Base-by-base conservation (phyloP, 2,888 invertebrate species). In the Drosophila helvetica region DNA sequence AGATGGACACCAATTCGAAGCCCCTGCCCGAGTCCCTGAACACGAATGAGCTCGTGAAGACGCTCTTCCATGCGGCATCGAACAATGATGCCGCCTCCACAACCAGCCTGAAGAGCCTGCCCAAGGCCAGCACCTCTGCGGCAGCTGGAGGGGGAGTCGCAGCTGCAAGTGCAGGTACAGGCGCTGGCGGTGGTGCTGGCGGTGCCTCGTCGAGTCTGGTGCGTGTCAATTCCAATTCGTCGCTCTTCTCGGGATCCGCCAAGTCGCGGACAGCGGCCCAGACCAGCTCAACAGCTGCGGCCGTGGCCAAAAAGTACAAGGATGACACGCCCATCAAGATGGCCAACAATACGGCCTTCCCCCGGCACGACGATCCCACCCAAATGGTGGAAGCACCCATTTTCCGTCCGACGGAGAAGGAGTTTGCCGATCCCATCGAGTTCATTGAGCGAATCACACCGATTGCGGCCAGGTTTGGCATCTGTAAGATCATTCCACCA, bases 401-500 rank as follows among this genome's bases (percentile, higher is more conserved):
- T 0, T 98, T 96, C 90, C 93, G 95, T 87, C 98, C 97, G 0
- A 95, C 95, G 0, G 95, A 95, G 70, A 95, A 95, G 79, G 97
- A 98, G 88, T 98, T 98, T 89, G 93, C 95, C 90, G 97, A 98
- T 93, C 98, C 98, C 0, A 92, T 98, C 6, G 94, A 95, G 69
- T 98, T 96, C 85, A 96, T 98, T 64, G 96, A 96, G 70, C 94
- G 95, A 68, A 96, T 98, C 38, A 93, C 95, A 56, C 93, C 95
- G 0, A 93, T 94, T 58, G 97, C 97, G 0, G 95, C 96, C 50
- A 94, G 95, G 66, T 98, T 94, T 91, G 98, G 98, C 0, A 94
- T 98, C 67, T 98, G 98, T 89, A 94, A 96, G 75, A 96, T 98
- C 27, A 95, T 98, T 22, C 96, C 98, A 3, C 98, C 98, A 0